Evolutionary conservation across 2,888 invertebrate species (phyloP).

Genomic region (Spodoptera exigua): DNA sequence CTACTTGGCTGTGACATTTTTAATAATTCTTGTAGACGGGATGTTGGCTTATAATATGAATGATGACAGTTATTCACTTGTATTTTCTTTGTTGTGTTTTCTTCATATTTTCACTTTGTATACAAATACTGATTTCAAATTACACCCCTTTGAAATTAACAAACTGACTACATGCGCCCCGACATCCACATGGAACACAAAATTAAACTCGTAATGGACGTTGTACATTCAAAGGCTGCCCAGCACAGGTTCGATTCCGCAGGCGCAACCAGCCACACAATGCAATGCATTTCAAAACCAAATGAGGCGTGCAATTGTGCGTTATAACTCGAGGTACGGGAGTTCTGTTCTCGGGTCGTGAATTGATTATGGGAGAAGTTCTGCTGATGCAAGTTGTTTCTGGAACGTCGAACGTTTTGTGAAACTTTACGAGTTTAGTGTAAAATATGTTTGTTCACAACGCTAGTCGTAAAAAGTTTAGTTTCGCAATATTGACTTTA

Average conservation of each 20-base stretch:
- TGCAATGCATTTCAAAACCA: conserved; percentile 60
- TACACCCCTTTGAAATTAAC: too few relatives aligned
- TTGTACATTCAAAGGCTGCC: conserved; percentile 28
- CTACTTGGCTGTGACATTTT: too few relatives aligned
- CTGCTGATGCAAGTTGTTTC: conserved; percentile 8
- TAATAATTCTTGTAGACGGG: too few relatives aligned
- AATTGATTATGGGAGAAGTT: conserved; percentile 24
- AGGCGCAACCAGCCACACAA: conserved; percentile 39
- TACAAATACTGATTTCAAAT: too few relatives aligned
- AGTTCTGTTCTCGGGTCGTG: conserved; percentile 16
- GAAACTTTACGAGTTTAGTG: background rate
- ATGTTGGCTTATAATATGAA: too few relatives aligned
- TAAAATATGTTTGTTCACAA: background rate
- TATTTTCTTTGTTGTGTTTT: too few relatives aligned
- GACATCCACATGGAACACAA: conserved; percentile 5
- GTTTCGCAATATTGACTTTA: too few relatives aligned
- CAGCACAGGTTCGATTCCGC: conserved; percentile 34
- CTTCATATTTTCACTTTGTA: too few relatives aligned
- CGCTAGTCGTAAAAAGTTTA: too few relatives aligned
- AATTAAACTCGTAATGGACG: conserved; percentile 30
- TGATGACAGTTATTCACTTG: too few relatives aligned
- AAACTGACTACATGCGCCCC: too few relatives aligned
- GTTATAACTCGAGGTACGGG: conserved; percentile 22
- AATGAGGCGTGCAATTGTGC: conserved; percentile 57
- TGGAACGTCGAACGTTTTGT: background rate